These are phyloP conservation scores for Hydrotaea cyrtoneurina DNA, from an alignment of 2,888 invertebrate genomes.

Conservation along the genomic window DNA sequence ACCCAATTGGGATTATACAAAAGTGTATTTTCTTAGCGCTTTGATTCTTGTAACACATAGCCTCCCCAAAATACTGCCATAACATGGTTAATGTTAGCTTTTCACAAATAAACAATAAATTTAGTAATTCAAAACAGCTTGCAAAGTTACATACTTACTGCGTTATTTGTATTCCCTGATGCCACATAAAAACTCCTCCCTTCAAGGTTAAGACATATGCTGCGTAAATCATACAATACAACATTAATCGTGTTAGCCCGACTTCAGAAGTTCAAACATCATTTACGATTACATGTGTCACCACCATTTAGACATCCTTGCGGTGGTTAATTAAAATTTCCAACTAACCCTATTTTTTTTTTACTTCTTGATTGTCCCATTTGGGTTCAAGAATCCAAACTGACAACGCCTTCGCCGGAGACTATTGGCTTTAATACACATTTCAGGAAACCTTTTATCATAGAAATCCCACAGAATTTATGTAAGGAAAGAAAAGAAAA, in stretches of 20 bases:
- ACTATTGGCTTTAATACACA: not conserved
- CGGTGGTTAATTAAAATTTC: not conserved
- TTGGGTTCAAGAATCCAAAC: not conserved
- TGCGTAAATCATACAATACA: not conserved
- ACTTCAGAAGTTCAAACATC: not conserved
- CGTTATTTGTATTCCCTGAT: too few species aligned
- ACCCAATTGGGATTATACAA: too few species aligned
- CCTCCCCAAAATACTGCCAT: too few species aligned
- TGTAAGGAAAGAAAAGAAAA: not conserved
- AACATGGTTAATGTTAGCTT: too few species aligned
- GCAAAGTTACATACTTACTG: too few species aligned
- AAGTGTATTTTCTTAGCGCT: too few species aligned
- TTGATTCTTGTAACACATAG: too few species aligned
- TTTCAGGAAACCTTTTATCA: constrained; percentile 3
- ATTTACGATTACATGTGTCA: not conserved
- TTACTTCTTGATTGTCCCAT: not conserved
- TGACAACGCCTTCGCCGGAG: not conserved
- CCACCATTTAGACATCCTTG: not conserved
- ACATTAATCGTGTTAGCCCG: not conserved
- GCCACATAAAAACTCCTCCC: too few species aligned
- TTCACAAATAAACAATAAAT: too few species aligned
- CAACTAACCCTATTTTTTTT: too few species aligned
- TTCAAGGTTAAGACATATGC: not conserved
- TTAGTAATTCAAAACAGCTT: too few species aligned
- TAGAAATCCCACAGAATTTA: not conserved